Base-by-base conservation (phyloP, 1,140 invertebrate species). In the Hyposmocoma kahamanoa region DNA sequence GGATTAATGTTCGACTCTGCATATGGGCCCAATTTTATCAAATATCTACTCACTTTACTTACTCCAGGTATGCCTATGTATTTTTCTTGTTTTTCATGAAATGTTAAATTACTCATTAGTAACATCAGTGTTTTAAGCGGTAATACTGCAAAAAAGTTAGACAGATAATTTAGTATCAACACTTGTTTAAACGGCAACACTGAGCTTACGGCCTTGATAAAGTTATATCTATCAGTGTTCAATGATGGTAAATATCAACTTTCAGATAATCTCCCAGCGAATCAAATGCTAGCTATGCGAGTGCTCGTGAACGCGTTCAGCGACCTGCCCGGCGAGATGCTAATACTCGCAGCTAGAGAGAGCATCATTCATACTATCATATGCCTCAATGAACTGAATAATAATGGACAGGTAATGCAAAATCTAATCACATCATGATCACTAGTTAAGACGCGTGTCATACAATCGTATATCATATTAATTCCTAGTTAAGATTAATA, bases 241-340 rank as follows among this genome's bases (percentile, higher is more conserved):
- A n/a, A n/a, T n/a, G n/a, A n/a, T n/a, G n/a, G n/a, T n/a, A n/a
- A 34, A 17, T 53, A 6, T 52, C 10, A 20, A 2, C 53, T 55
- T 56, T 11, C 80, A 65, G 80, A 63, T 36, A 88, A 88, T 17
- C 57, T 88, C 11, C 64, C 89, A 0, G 90, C 93, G 0, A 96
- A 96, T 74, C 93, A 93, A 67, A 91, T 97, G 87, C 86, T 97
- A 26, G 84, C 91, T 1, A 88, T 96, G 47, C 88, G 95, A 4
- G 90, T 92, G 24, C 46, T 97, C 0, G 90, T 91, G 42, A 97
- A 97, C 84, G 90, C 94, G 57, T 92, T 96, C 70, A 72, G 76
- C 11, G 90, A 92, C 57, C 62, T 89, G 15, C 65, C 78, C 8
- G 93, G 92, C 1, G 90, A 93, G 59, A 82, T 88, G 60, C 62